Conservation (phyloP, 2,113 vertebrate genomes). For the Solea solea region DNA sequence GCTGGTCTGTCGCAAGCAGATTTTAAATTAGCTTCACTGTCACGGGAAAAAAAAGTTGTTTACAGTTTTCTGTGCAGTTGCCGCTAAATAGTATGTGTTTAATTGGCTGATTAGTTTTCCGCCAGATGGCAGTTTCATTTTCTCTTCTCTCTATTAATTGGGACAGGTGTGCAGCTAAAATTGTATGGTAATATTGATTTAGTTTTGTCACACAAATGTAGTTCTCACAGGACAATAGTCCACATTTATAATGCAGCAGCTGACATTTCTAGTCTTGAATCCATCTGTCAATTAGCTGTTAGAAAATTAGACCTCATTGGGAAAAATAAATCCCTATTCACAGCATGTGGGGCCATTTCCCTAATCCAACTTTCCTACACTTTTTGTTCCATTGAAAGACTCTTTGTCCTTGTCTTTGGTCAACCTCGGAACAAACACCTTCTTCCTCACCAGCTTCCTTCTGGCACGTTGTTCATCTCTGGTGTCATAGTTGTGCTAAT, state of each 20-base stretch:
- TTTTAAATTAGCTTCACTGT: slow-evolving; percentile 66
- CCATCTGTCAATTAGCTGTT: slow-evolving; percentile 59
- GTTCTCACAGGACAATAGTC: background rate
- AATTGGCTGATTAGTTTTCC: slow-evolving; percentile 63
- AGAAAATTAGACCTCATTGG: slow-evolving; percentile 10
- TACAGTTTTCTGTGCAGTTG: slow-evolving; percentile 27
- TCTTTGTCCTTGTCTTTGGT: slow-evolving; percentile 32
- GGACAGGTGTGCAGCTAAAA: slow-evolving; percentile 20
- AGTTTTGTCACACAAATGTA: background rate
- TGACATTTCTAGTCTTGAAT: slow-evolving; percentile 7
- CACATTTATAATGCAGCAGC: slow-evolving; percentile 2
- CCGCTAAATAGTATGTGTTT: slow-evolving; percentile 51
- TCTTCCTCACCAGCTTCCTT: slow-evolving; percentile 32
- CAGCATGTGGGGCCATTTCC: background rate
- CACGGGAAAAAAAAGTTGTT: slow-evolving; percentile 39
- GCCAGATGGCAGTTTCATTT: slow-evolving; percentile 51
- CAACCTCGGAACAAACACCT: slow-evolving; percentile 6
- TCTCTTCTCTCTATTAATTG: slow-evolving; percentile 43
- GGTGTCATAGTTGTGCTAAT: slow-evolving; percentile 60
- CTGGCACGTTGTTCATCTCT: slow-evolving; percentile 6
- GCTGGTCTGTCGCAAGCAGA: slow-evolving; percentile 61
- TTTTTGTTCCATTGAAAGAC: background rate
- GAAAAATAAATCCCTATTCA: slow-evolving; percentile 10
- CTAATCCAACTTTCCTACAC: slow-evolving; percentile 7
- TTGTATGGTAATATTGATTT: slow-evolving; percentile 11